A percentile compares a stretch with the other conserved stretches of the same genome.
Evolutionary conservation across 2,113 vertebrate species (phyloP).

Genomic region (Podilymbus podiceps): DNA sequence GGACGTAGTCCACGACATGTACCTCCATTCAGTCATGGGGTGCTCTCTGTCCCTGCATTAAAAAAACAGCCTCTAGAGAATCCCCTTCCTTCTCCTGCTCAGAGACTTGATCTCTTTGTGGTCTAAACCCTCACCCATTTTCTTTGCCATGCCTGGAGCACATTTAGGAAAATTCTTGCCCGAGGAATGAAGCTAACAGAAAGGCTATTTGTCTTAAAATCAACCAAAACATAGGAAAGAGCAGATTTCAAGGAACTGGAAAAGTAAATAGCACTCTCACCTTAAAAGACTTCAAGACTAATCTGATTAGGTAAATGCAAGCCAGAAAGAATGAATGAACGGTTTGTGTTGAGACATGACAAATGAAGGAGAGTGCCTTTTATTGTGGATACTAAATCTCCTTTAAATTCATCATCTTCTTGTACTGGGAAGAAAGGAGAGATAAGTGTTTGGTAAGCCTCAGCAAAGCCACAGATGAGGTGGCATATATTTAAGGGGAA

Average conservation of each 20-base stretch:
- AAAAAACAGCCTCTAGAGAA: neutral
- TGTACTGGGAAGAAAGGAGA: neutral
- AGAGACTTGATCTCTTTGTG: neutral
- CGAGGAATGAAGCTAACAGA: neutral
- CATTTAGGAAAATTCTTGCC: neutral
- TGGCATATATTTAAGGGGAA: neutral
- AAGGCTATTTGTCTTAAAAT: neutral
- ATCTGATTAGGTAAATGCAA: neutral
- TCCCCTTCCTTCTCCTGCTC: neutral
- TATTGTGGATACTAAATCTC: neutral
- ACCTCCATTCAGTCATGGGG: neutral
- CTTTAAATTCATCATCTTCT: constrained; percentile 9
- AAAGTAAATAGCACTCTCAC: neutral
- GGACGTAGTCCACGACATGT: neutral
- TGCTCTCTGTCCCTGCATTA: neutral
- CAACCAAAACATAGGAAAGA: neutral
- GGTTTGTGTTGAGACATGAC: neutral
- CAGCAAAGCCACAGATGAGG: neutral
- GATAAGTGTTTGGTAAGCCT: neutral
- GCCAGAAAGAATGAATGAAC: neutral
- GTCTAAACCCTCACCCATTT: neutral
- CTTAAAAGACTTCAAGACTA: neutral
- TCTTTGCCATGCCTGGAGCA: neutral
- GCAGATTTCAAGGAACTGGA: neutral
- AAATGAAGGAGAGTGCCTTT: neutral